Evolutionary conservation across 2,797 vertebrate species (phyloP), one percentile per base, ranked within the genome.

Genomic region (Euthynnus affinis): DNA sequence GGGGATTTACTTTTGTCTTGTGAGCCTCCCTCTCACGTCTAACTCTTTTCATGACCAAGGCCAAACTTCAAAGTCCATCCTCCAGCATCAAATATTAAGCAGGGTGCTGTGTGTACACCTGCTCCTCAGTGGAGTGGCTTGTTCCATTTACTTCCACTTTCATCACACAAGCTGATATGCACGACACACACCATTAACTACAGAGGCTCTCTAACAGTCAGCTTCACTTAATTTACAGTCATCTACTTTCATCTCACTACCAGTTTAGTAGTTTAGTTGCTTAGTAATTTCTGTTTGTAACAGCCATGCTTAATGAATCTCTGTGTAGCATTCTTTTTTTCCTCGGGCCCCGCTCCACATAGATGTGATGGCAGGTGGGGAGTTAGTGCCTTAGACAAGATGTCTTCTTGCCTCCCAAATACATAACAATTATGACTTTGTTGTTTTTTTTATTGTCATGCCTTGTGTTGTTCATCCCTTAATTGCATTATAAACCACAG

Each of bases 51-150:
- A 48, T 59, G 59, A 78, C 79, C 79, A 69, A 64, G 78, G 75
- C 66, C 66, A 57, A 78, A 91, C 89, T 88, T 93, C 90, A 94
- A 92, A 94, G 88, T 81, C 71, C 49, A 72, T 77, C 76, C 62
- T 70, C 80, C 51, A 65, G 80, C 87, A 94, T 93, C 71, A 92
- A 94, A 93, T 92, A 93, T 93, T 91, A 87, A 94, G 81, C 76
- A 89, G 29, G 77, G 60, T 73, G 81, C 80, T 78, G 84, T 53
- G 86, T 79, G 63, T 87, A 92, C 92, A 93, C 91, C 93, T 92
- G 89, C 90, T 91, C 84, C 74, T 76, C 78, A 52, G 78, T n/a
- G 51, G 75, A 84, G 49, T 68, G 57, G 51, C 71, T 80, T 75
- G 73, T 83, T 89, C 62, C 62, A 74, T 86, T 83, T 85, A 82